phyloP scores from a whole-genome alignment of 2,797 vertebrate genomes.

The Ataeniobius toweri region DNA sequence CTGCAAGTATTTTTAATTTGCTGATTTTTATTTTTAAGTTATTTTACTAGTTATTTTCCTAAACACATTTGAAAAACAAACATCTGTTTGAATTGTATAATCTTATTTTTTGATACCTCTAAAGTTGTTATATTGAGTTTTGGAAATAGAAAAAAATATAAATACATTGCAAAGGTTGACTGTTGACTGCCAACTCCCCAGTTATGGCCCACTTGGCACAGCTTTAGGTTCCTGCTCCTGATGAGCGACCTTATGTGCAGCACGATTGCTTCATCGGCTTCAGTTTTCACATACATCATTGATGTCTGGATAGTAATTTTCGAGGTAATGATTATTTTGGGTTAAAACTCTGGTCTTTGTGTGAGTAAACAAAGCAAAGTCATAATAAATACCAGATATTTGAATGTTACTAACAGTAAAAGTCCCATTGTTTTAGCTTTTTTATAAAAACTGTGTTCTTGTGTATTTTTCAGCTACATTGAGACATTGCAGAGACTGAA shows the following conservation, averaged over 20 bases:
- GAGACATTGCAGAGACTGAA: not conserved
- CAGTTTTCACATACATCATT: not conserved
- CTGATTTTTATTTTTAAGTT: too few species aligned
- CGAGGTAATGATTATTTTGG: not conserved
- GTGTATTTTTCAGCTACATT: not conserved
- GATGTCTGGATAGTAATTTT: not conserved
- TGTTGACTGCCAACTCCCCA: slow-evolving; percentile 17
- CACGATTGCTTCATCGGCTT: not conserved
- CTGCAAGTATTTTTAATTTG: too few species aligned
- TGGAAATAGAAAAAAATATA: too few species aligned
- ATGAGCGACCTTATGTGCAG: slow-evolving; percentile 13
- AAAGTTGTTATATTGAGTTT: too few species aligned
- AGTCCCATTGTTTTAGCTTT: not conserved
- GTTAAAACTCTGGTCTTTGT: not conserved
- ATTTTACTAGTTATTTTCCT: too few species aligned
- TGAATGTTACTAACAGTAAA: not conserved
- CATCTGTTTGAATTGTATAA: too few species aligned
- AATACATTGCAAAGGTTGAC: too few species aligned
- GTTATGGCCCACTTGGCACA: slow-evolving; percentile 45
- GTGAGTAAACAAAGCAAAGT: not conserved
- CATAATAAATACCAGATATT: not conserved
- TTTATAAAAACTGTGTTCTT: not conserved
- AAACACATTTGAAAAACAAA: too few species aligned
- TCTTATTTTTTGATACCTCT: too few species aligned
- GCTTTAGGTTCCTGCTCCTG: slow-evolving; percentile 38